Evolutionary conservation across 2,113 vertebrate genomes (phyloP).

Genomic region (Sakesphorus luctuosus): DNA sequence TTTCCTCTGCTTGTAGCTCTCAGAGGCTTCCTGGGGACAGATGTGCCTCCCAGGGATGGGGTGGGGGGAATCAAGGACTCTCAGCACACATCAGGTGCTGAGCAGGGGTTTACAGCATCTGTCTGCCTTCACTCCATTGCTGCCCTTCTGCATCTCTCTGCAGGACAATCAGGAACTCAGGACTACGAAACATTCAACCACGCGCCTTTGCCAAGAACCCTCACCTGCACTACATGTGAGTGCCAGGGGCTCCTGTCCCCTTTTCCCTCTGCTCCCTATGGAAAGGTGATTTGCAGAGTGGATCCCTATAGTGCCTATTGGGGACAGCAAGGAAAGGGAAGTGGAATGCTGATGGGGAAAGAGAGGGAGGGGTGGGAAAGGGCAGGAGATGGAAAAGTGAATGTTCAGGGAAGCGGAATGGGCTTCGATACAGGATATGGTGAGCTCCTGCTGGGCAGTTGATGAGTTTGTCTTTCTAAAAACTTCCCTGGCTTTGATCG

Average conservation of each 20-base stretch:
- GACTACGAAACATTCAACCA: conserved; percentile 90
- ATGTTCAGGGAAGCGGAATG: accelerated
- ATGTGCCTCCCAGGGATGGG: accelerated
- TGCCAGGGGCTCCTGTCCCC: neutral
- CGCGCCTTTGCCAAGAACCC: conserved; percentile 95
- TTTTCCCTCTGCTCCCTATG: neutral
- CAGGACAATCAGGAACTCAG: conserved; percentile 97
- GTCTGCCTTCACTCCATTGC: neutral
- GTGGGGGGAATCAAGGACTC: accelerated
- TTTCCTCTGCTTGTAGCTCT: neutral
- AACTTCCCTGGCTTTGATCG: neutral
- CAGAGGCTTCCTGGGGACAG: neutral
- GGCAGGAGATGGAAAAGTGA: neutral
- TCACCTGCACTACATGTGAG: conserved; percentile 96
- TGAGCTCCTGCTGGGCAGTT: neutral
- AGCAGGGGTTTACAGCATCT: neutral
- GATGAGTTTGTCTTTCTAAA: neutral
- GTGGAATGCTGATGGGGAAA: neutral
- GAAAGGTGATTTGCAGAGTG: accelerated
- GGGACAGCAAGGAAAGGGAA: neutral
- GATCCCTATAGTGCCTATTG: accelerated
- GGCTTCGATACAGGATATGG: neutral
- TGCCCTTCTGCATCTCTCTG: conserved; percentile 36
- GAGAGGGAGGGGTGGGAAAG: neutral
- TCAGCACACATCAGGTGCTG: accelerated